A percentile compares a stretch with the other conserved stretches of the same genome.
Evolutionary conservation across 2,113 vertebrate species (phyloP).

Genomic region (Phoenicopterus ruber): DNA sequence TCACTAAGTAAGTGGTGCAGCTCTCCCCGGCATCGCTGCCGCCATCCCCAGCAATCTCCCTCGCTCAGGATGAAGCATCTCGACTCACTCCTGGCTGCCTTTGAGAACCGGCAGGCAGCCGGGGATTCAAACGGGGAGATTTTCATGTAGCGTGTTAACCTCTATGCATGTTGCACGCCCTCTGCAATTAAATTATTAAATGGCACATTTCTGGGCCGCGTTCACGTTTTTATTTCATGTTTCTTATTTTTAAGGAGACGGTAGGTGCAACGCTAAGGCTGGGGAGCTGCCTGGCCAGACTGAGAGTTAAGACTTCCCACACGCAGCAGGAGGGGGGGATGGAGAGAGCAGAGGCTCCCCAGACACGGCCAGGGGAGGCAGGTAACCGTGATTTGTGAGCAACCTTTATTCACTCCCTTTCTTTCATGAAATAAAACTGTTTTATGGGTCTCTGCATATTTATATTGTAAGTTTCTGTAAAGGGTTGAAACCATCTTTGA

Average conservation of each 20-base stretch:
- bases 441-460: neutral
- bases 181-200: neutral
- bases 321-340: neutral
- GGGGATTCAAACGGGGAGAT: neutral
- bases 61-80: neutral
- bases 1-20: constrained; percentile 23
- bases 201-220: neutral
- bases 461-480: neutral
- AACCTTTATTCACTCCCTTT: neutral
- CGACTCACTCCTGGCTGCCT: neutral
- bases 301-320: neutral
- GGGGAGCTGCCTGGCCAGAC: neutral
- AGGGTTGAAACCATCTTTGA: neutral
- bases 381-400: neutral
- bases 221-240: neutral
- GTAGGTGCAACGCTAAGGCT: neutral
- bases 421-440: neutral
- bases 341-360: neutral
- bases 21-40: neutral
- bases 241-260: neutral
- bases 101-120: neutral
- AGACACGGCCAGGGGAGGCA: neutral
- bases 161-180: neutral
- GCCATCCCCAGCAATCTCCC: neutral
- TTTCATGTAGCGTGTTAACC: neutral